A percentile compares a stretch with the other conserved stretches of the same genome.
Evolutionary conservation across 2,797 vertebrate genomes (phyloP).

Genomic region (Fistularia tabacaria): DNA sequence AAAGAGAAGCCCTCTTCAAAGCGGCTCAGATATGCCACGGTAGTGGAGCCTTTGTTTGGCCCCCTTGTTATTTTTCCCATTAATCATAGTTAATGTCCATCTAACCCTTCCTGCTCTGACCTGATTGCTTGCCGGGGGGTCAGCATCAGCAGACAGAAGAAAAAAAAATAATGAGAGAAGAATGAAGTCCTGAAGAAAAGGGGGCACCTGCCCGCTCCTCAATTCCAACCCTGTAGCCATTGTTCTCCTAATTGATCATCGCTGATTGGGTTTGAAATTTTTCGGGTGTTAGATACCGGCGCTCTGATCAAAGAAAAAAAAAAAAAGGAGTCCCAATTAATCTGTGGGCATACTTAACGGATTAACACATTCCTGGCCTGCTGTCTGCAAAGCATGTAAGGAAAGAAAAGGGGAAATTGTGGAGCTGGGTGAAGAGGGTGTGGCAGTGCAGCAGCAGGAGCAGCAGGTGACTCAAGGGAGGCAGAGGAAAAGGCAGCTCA

Average conservation of each 20-base stretch:
- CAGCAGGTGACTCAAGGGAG: constrained; percentile 47
- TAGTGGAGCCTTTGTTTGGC: constrained; percentile 61
- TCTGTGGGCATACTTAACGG: constrained; percentile 28
- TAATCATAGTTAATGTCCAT: constrained; percentile 70
- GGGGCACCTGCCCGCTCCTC: constrained; percentile 36
- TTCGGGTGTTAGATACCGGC: constrained; percentile 55
- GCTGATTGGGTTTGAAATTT: constrained; percentile 77
- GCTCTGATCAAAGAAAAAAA: constrained; percentile 38
- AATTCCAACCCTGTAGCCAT: constrained; percentile 53
- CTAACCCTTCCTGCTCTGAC: constrained; percentile 60
- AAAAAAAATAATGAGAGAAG: constrained; percentile 34
- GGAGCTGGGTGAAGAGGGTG: constrained; percentile 6
- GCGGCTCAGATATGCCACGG: constrained; percentile 33
- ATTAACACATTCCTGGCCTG: constrained; percentile 53
- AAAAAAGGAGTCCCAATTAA: constrained; percentile 36
- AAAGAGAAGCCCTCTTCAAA: constrained; percentile 49
- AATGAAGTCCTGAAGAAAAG: constrained; percentile 3
- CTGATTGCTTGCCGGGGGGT: constrained; percentile 62
- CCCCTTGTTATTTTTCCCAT: constrained; percentile 60
- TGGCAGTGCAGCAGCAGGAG: constrained; percentile 4
- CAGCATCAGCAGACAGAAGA: constrained; percentile 47
- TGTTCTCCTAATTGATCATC: constrained; percentile 80
- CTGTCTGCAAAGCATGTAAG: constrained; percentile 37
- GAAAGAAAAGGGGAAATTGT: constrained; percentile 16
- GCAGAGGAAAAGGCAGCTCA: constrained; percentile 27